phyloP scores from a whole-genome alignment of 2,113 vertebrate genomes.

The Oncorhynchus mykiss region DNA sequence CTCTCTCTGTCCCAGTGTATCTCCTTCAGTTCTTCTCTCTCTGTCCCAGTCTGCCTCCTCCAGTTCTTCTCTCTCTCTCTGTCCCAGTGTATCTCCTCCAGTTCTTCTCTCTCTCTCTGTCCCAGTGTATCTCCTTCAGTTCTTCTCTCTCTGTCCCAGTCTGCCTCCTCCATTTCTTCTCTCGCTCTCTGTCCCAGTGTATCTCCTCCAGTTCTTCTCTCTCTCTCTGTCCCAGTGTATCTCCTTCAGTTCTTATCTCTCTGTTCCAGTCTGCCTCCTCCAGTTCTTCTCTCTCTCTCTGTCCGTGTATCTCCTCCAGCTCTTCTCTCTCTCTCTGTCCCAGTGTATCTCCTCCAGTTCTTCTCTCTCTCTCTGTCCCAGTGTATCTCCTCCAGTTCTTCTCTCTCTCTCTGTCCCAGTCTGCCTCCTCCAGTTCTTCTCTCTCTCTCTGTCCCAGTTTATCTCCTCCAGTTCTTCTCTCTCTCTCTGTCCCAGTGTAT shows the following conservation, averaged over 20 bases:
- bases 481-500: slow-evolving; percentile 12
- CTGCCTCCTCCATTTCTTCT: slow-evolving; percentile 15
- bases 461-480: neutral
- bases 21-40: too few relatives aligned
- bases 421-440: slow-evolving; percentile 16
- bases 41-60: slow-evolving; percentile 28
- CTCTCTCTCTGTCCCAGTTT: slow-evolving; percentile 3
- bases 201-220: slow-evolving; percentile 8
- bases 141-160: slow-evolving; percentile 26
- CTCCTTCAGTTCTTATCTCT: slow-evolving; percentile 20
- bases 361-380: slow-evolving; percentile 4
- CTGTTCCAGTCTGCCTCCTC: slow-evolving; percentile 30
- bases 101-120: slow-evolving; percentile 30
- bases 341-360: neutral
- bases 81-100: slow-evolving; percentile 20
- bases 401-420: slow-evolving; percentile 6
- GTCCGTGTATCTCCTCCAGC: slow-evolving; percentile 9
- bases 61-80: neutral
- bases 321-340: neutral
- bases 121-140: slow-evolving; percentile 26
- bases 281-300: neutral
- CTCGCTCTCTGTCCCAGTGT: slow-evolving; percentile 3
- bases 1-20: neutral
- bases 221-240: slow-evolving; percentile 37
- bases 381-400: slow-evolving; percentile 2